These are phyloP conservation scores for Tragelaphus imberbis DNA, from an alignment of 2,113 vertebrate species.

Conservation along the genomic window DNA sequence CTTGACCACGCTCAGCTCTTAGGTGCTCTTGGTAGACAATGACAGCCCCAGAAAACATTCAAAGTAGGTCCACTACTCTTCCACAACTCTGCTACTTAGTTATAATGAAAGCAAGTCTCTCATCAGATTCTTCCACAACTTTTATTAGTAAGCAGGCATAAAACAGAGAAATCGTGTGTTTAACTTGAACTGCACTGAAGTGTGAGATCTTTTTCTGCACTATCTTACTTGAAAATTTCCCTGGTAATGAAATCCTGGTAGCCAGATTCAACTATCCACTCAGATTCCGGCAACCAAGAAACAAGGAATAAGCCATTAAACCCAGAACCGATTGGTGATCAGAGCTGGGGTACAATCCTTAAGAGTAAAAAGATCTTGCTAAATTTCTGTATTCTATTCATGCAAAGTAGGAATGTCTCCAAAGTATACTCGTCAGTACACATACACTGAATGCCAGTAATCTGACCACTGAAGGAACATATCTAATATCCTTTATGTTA, in stretches of 20 bases:
- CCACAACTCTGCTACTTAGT: background rate
- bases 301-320: background rate
- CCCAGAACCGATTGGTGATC: background rate
- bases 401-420: background rate
- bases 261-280: background rate
- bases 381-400: background rate
- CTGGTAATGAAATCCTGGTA: background rate
- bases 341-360: background rate
- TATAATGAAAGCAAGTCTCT: background rate
- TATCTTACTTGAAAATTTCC: background rate
- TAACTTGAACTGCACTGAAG: background rate
- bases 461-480: background rate
- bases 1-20: background rate
- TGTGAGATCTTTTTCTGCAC: background rate
- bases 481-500: background rate
- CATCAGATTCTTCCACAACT: background rate
- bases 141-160: background rate
- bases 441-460: background rate
- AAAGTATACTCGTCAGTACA: background rate
- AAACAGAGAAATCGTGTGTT: background rate
- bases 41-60: background rate
- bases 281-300: background rate
- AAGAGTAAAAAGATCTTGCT: background rate
- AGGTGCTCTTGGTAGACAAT: background rate
- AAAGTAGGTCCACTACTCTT: background rate